These are phyloP conservation scores for Selene dorsalis DNA, from an alignment of 2,797 vertebrate species.

Conservation along the genomic window DNA sequence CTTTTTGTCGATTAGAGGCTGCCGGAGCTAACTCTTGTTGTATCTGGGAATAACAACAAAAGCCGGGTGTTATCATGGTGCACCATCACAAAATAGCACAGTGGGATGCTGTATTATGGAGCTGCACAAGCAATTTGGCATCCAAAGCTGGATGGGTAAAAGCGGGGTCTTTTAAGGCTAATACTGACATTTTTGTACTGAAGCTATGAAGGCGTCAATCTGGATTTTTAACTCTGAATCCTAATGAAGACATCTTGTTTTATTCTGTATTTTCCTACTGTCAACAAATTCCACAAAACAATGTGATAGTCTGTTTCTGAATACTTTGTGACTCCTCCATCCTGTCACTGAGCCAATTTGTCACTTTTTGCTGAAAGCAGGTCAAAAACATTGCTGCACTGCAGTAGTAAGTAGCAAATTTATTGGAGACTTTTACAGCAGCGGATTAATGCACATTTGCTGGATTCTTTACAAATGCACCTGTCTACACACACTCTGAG, in stretches of 20 bases:
- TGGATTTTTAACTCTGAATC: background rate
- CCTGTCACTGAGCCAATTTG: background rate
- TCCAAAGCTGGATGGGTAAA: background rate
- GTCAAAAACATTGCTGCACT: background rate
- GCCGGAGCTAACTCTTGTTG: constrained; percentile 17
- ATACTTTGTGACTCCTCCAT: background rate
- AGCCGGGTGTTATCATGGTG: constrained; percentile 11
- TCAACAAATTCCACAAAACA: background rate
- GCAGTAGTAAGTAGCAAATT: background rate
- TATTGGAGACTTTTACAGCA: background rate
- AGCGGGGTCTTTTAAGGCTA: background rate
- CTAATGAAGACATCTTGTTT: background rate
- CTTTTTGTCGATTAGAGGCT: constrained; percentile 17
- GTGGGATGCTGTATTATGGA: constrained; percentile 1
- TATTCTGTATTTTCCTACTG: background rate
- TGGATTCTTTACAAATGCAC: background rate
- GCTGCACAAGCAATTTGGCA: constrained; percentile 6
- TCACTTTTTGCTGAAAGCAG: background rate
- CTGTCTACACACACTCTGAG: constrained; percentile 9
- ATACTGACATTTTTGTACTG: background rate
- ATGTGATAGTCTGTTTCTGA: background rate
- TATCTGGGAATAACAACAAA: constrained; percentile 21
- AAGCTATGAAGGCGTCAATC: background rate
- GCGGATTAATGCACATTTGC: background rate
- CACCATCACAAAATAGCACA: constrained; percentile 20